Evolutionary conservation across 2,888 invertebrate genomes (phyloP).

Genomic region (Leptinotarsa juncta): DNA sequence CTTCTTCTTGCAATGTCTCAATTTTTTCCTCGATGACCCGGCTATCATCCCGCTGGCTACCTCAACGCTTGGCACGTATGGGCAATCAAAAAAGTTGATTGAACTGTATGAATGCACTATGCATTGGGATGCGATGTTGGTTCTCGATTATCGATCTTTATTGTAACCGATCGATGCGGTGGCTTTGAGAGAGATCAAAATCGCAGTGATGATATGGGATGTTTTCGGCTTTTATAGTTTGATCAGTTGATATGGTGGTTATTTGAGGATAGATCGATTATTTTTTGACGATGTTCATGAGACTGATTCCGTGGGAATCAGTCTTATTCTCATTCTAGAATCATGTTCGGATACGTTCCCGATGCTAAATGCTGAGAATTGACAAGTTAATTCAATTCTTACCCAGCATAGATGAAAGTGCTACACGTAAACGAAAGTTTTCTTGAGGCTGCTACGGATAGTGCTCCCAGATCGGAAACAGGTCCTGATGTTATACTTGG

Average conservation of each 20-base stretch:
- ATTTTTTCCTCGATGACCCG: background rate
- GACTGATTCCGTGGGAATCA: background rate
- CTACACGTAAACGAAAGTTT: too few species aligned
- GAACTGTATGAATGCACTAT: conserved; percentile 8
- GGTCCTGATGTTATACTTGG: too few species aligned
- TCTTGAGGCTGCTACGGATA: too few species aligned
- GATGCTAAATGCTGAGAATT: too few species aligned
- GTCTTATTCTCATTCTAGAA: too few species aligned
- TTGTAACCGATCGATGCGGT: conserved; percentile 6
- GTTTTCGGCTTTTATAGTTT: conserved; percentile 1
- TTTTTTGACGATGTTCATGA: background rate
- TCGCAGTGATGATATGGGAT: conserved; percentile 5
- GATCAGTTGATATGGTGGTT: background rate
- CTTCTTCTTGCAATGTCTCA: background rate
- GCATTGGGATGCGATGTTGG: background rate
- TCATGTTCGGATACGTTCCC: too few species aligned
- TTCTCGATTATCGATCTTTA: conserved; percentile 13
- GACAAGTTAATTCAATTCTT: too few species aligned
- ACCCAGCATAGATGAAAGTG: too few species aligned
- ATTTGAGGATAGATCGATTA: background rate
- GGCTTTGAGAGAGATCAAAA: conserved; percentile 1
- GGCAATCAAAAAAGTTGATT: conserved; percentile 17
- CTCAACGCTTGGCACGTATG: conserved; percentile 9
- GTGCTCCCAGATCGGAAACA: too few species aligned
- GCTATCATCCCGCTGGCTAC: conserved; percentile 11